Evolutionary conservation across 2,888 invertebrate species (phyloP), one percentile per base, ranked within the genome.

Genomic region (Drosophila maculinotata): DNA sequence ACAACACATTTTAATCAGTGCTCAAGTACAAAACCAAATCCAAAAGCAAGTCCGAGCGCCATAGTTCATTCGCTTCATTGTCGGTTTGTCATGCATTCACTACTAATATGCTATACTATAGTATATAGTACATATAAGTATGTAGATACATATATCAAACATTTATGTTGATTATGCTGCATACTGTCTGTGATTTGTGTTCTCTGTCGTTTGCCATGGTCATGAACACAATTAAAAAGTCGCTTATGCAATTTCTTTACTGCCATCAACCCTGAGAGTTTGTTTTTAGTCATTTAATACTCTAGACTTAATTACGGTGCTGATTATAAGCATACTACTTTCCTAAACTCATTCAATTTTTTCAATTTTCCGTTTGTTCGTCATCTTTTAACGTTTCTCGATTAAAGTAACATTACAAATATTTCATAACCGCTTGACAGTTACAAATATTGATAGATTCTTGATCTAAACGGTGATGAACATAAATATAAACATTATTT

Each of bases 21-120:
- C 87, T 79, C 87, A 87, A 87, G 87, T 83, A 87, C 89, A 72
- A 64, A 65, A 66, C 58, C n/a, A n/a, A n/a, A n/a, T n/a, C n/a
- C n/a, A n/a, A 38, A 30, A 30, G 42, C 60, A 49, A 69, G 76
- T 52, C 78, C 62, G 60, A 66, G 66, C 54, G 54, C 67, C 58
- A 56, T 75, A 73, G 73, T 73, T 74, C 76, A 71, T 74, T 69
- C 67, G 72, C 68, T 68, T 72, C 66, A 65, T 76, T 65, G 67
- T 47, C 69, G 69, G 58, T 30, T 52, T 42, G 59, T 58, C 65
- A 65, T 17, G 17, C 15, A 26, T 10, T 14, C 15, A 17, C 17
- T 38, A 44, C 42, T 49, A 20, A 2, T 20, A 20, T 49, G 44
- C 45, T 54, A 44, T 35, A 64, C n/a, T 56, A 52, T 42, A 31